phyloP scores from a whole-genome alignment of 2,888 invertebrate species.

The Zygogramma bicolorata region DNA sequence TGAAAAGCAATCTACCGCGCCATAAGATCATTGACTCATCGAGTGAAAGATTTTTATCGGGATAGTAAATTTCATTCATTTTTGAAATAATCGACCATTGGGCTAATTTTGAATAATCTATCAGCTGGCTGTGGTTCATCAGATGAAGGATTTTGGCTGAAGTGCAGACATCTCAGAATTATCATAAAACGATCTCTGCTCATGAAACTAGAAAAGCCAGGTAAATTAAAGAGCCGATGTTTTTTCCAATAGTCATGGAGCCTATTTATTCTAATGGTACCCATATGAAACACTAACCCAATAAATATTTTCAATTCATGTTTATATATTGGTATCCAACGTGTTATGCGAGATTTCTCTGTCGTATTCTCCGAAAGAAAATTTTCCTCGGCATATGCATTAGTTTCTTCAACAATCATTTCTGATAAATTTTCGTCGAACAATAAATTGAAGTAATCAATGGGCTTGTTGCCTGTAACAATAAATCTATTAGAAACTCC shows the following conservation, averaged over 20 bases:
- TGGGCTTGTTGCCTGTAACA: constrained; percentile 15
- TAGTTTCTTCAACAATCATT: constrained; percentile 11
- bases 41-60: constrained; percentile 37
- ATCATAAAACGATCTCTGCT: constrained; percentile 39
- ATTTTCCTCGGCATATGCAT: constrained; percentile 10
- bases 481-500: not conserved
- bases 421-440: not conserved
- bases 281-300: constrained; percentile 29
- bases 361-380: constrained; percentile 7
- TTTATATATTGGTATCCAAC: constrained; percentile 9
- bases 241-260: too few species aligned
- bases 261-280: too few species aligned
- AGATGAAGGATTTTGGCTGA: constrained; percentile 18
- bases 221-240: constrained; percentile 32
- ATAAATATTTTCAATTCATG: constrained; percentile 22
- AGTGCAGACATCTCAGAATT: constrained; percentile 37
- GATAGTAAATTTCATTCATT: constrained; percentile 18
- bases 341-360: constrained; percentile 16
- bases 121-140: constrained; percentile 10
- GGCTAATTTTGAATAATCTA: constrained; percentile 51
- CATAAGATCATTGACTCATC: constrained; percentile 32
- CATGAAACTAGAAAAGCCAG: constrained; percentile 31
- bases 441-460: constrained; percentile 14
- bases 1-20: not conserved
- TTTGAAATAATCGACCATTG: constrained; percentile 58